These are phyloP conservation scores for Ischnus inquisitorius DNA, from an alignment of 2,888 invertebrate genomes.

Conservation along the genomic window DNA sequence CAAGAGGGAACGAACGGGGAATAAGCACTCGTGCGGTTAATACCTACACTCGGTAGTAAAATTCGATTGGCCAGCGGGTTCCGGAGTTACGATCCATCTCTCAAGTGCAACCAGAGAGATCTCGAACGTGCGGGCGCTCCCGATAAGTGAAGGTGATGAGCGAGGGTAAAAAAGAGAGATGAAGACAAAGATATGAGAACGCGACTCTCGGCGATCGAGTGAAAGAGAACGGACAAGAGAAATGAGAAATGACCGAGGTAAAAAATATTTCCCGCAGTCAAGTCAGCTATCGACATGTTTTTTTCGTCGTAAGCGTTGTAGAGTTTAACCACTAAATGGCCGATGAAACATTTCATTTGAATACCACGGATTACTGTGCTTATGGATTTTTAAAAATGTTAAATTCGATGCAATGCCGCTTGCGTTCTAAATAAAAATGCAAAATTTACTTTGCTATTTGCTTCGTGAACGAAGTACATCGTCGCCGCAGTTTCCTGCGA, in stretches of 20 bases:
- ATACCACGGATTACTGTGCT: no score
- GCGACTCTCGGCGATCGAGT: conserved; percentile 4
- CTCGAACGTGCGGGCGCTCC: conserved; percentile 13
- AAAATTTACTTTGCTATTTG: no score
- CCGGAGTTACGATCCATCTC: conserved; percentile 66
- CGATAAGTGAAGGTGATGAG: conserved; percentile 61
- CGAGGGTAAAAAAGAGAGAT: conserved; percentile 46
- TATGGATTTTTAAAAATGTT: no score
- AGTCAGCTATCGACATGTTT: not conserved
- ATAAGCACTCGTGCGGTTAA: conserved; percentile 49
- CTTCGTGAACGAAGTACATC: no score
- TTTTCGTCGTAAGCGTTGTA: not conserved
- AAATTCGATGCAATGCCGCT: no score
- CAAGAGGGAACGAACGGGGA: conserved; percentile 32
- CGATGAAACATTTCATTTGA: no score
- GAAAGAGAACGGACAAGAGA: conserved; percentile 32
- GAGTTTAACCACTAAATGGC: no score
- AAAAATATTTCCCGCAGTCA: conserved; percentile 36
- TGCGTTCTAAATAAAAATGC: no score
- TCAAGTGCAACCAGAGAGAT: conserved; percentile 43
- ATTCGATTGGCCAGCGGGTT: conserved; percentile 66
- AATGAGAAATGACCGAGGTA: conserved; percentile 49
- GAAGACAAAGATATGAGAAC: conserved; percentile 39
- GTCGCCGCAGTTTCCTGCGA: no score
- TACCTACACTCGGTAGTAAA: conserved; percentile 62